phyloP scores from a whole-genome alignment of 2,888 invertebrate genomes.

The Aleiodes testaceus region DNA sequence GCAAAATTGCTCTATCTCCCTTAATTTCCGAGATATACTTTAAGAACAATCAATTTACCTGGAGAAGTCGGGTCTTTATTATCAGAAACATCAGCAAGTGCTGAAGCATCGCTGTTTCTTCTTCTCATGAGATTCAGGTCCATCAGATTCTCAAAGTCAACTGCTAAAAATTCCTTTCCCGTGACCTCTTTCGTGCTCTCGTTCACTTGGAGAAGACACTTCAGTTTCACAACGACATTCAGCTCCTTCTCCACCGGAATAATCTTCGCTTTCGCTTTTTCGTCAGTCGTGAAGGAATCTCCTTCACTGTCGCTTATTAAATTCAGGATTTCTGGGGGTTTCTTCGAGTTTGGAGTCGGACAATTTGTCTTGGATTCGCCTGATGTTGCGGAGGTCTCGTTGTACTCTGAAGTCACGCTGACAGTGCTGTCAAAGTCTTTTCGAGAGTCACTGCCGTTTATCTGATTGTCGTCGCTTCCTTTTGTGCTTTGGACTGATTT shows the following conservation, averaged over 20 bases:
- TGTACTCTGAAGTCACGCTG: slow-evolving; percentile 53
- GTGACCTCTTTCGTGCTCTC: slow-evolving; percentile 63
- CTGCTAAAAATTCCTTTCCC: slow-evolving; percentile 59
- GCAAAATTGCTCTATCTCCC: too few species aligned
- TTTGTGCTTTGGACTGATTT: slow-evolving; percentile 49
- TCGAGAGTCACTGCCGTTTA: slow-evolving; percentile 58
- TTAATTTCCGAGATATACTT: too few species aligned
- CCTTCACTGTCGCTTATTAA: slow-evolving; percentile 64
- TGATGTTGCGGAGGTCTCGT: slow-evolving; percentile 35
- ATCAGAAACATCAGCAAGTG: slow-evolving; percentile 67
- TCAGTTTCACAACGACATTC: slow-evolving; percentile 60
- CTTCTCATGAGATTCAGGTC: slow-evolving; percentile 48
- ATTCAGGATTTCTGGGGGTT: slow-evolving; percentile 55
- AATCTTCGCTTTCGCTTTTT: slow-evolving; percentile 53
- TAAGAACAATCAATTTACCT: slow-evolving; percentile 51
- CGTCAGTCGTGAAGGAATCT: slow-evolving; percentile 58
- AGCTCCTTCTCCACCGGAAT: slow-evolving; percentile 62
- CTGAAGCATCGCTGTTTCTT: slow-evolving; percentile 59
- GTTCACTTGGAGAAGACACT: slow-evolving; percentile 63
- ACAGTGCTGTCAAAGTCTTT: slow-evolving; percentile 55
- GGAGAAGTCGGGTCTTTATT: slow-evolving; percentile 64
- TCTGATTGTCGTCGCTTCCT: slow-evolving; percentile 53
- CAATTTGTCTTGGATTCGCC: slow-evolving; percentile 13
- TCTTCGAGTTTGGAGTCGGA: background rate
- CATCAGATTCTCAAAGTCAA: slow-evolving; percentile 58